Evolutionary conservation across 2,797 vertebrate genomes (phyloP).

Genomic region (Lepilemur septentrionalis): DNA sequence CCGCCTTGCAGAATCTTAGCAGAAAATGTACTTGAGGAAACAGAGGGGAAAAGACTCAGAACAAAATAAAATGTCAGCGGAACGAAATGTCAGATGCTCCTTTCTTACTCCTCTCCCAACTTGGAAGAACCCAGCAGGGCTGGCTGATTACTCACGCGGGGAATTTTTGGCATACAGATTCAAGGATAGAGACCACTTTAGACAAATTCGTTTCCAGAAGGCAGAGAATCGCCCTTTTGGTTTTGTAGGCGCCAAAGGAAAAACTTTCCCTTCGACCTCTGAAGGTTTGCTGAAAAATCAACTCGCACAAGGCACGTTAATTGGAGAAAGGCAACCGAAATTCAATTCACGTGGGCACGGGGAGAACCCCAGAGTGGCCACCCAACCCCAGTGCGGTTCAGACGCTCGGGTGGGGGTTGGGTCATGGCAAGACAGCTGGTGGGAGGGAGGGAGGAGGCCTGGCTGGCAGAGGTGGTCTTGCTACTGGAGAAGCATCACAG

Average conservation of each 20-base stretch:
- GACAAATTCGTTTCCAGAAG: not conserved
- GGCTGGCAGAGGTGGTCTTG: not conserved
- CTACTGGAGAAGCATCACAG: not conserved
- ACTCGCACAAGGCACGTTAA: not conserved
- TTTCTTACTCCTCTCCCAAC: not conserved
- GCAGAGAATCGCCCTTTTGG: not conserved
- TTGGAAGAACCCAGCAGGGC: not conserved
- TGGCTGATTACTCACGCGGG: not conserved
- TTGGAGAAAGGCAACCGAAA: not conserved
- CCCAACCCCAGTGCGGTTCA: not conserved
- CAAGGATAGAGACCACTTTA: not conserved
- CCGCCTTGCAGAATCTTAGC: not conserved
- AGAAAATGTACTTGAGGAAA: not conserved
- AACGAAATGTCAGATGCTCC: not conserved
- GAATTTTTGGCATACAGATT: no score
- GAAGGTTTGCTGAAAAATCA: not conserved
- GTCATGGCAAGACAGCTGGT: not conserved
- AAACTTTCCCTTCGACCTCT: not conserved
- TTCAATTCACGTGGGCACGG: not conserved
- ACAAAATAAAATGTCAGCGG: not conserved
- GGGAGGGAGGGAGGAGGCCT: no score
- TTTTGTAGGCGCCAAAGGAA: not conserved
- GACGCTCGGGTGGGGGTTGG: not conserved
- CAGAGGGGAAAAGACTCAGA: not conserved
- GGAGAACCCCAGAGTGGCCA: not conserved